Percentiles rank a stretch among this genome's conserved stretches.
These are phyloP conservation scores for Pedetes capensis DNA, from an alignment of 2,113 vertebrate genomes.

Conservation along the genomic window DNA sequence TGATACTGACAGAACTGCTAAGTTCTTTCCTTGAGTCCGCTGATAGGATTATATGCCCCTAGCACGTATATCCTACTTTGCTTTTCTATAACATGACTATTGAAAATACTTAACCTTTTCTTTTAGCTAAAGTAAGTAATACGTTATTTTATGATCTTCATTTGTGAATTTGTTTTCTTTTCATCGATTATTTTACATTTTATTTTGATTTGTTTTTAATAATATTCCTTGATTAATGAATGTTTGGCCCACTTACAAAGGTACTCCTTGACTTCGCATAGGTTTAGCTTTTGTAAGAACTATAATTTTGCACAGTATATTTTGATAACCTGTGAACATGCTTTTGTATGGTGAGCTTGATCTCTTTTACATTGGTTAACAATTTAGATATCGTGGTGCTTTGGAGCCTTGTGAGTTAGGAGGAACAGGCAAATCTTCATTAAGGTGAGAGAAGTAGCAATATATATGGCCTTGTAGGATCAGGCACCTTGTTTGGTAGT, in stretches of 20 bases:
- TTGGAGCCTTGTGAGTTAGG: neutral
- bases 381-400: neutral
- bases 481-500: neutral
- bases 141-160: constrained; percentile 29
- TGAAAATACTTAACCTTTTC: constrained; percentile 20
- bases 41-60: neutral
- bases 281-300: neutral
- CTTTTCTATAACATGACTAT: neutral
- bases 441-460: neutral
- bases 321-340: neutral
- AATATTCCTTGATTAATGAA: neutral
- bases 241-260: neutral
- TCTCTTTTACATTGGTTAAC: neutral
- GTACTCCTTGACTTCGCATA: neutral
- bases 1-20: neutral
- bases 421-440: neutral
- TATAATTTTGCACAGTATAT: neutral
- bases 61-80: neutral
- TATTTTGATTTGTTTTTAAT: neutral
- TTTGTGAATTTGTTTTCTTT: neutral
- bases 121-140: constrained; percentile 1
- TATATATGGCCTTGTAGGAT: neutral
- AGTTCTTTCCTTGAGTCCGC: neutral
- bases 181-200: too few species aligned
- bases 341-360: constrained; percentile 3